A percentile compares a stretch with the other conserved stretches of the same genome.
Evolutionary conservation across 1,140 invertebrate genomes (phyloP).

Genomic region (Aphaenogaster ashmeadi): DNA sequence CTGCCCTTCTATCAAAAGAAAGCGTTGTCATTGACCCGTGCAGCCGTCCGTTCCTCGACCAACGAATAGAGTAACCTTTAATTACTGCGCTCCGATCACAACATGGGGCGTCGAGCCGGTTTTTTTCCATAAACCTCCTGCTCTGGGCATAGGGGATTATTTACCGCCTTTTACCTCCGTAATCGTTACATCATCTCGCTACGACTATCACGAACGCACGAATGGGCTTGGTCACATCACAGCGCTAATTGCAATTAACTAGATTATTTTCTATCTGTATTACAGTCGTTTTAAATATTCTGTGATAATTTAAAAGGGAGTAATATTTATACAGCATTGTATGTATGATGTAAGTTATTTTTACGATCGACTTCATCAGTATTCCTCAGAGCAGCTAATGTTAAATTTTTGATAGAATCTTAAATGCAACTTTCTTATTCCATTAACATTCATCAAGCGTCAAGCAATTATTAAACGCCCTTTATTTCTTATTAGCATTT

Average conservation of each 20-base stretch:
- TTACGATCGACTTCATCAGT: not conserved
- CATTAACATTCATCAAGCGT: not conserved
- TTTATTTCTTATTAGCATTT: not conserved
- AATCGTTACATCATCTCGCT: slow-evolving; percentile 1
- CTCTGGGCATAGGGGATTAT: not conserved
- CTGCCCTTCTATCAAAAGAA: slow-evolving; percentile 6
- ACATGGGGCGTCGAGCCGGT: not conserved
- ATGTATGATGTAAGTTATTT: not conserved
- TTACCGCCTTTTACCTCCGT: not conserved
- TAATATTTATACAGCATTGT: not conserved
- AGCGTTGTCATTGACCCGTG: slow-evolving; percentile 5
- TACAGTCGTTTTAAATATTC: not conserved
- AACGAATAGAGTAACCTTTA: slow-evolving; percentile 33
- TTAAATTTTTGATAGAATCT: not conserved
- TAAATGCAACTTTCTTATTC: not conserved
- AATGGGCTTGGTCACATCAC: not conserved
- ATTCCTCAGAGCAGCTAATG: not conserved
- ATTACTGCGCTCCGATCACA: slow-evolving; percentile 40
- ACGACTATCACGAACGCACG: not conserved
- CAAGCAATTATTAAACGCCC: not conserved
- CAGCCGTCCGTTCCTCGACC: slow-evolving; percentile 6
- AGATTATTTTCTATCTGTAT: not conserved
- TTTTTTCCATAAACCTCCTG: not conserved
- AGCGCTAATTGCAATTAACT: not conserved
- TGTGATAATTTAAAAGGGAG: not conserved